Evolutionary conservation across 92 coral and sea anemone genomes (phyloP), one percentile per base, ranked within the genome.

Genomic region (Palythoa grandis): DNA sequence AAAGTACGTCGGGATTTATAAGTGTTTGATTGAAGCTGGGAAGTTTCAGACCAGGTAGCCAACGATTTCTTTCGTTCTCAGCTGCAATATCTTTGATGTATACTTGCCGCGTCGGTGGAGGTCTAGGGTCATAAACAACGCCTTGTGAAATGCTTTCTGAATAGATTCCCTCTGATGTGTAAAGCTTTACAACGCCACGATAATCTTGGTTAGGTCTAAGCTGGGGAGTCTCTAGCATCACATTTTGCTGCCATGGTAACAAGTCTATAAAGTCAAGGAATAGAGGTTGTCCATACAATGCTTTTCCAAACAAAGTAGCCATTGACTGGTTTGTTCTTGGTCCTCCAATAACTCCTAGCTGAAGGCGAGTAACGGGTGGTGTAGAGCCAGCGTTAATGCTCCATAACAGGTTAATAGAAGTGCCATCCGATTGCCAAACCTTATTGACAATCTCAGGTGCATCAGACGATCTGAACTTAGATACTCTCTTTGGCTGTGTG

Each of bases 21-120:
- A 83, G 82, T 29, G 89, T 88, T 69, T 80, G 56, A 53, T 89
- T 91, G 15, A 91, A 77, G 15, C 67, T 29, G 10, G 95, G 93
- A 48, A 92, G 86, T 39, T 73, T 80, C 20, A 92, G 78, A 74
- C 86, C 58, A 60, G 95, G 95, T 72, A 82, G 83, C 92, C 94
- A 89, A 20, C 88, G 57, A 19, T 68, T 23, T 80, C 23, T 43
- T 63, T 80, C 85, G 7, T 65, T 66, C 47, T 80, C 85, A 80
- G 85, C 63, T 12, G 74, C 85, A 15, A 66, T 20, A 47, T 79
- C 84, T 63, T 68, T 79, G 24, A 80, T 67, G 6, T 65, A 5
- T 68, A 80, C 74, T 25, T 12, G 9, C 14, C 74, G 72, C 39
- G 14, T 19, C 17, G 85, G 74, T 20, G 85, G 85, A 16, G 74